A percentile compares a stretch with the other conserved stretches of the same genome.
phyloP scores from a whole-genome alignment of 2,113 vertebrate species.

The Pterocles burchelli region DNA sequence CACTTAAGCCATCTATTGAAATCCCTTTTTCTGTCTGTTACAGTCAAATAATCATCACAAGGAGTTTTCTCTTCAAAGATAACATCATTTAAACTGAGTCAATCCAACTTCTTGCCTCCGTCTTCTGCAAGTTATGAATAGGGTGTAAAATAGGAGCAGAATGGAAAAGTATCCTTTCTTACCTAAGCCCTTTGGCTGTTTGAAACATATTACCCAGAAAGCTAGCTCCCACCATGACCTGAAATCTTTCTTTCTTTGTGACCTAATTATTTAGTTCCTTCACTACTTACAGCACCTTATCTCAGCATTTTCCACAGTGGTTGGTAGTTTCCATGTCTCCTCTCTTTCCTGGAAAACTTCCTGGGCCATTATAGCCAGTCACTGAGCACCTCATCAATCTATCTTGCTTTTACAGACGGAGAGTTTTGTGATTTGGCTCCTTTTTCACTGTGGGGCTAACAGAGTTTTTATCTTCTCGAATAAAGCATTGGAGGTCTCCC shows the following conservation, averaged over 20 bases:
- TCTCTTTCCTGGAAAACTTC: slow-evolving; percentile 7
- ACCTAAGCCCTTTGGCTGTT: neutral
- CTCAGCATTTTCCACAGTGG: neutral
- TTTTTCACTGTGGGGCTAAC: neutral
- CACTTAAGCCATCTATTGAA: neutral
- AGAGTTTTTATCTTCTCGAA: neutral
- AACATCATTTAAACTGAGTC: neutral
- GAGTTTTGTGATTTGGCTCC: neutral
- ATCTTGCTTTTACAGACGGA: neutral
- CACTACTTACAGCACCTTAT: neutral
- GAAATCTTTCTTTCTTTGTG: neutral
- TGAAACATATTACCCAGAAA: neutral
- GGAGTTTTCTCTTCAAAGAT: neutral
- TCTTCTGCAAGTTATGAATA: neutral
- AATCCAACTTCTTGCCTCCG: neutral
- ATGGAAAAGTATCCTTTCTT: neutral
- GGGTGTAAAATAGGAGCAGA: neutral
- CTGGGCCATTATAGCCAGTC: neutral
- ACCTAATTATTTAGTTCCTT: neutral
- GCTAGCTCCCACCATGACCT: neutral
- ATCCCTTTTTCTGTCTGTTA: neutral
- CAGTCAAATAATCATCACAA: neutral
- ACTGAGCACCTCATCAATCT: slow-evolving; percentile 32
- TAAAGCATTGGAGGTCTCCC: neutral
- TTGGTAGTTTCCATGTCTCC: neutral